Base-by-base conservation (phyloP, 2,113 vertebrate genomes). In the Amblyopsis rosae region DNA sequence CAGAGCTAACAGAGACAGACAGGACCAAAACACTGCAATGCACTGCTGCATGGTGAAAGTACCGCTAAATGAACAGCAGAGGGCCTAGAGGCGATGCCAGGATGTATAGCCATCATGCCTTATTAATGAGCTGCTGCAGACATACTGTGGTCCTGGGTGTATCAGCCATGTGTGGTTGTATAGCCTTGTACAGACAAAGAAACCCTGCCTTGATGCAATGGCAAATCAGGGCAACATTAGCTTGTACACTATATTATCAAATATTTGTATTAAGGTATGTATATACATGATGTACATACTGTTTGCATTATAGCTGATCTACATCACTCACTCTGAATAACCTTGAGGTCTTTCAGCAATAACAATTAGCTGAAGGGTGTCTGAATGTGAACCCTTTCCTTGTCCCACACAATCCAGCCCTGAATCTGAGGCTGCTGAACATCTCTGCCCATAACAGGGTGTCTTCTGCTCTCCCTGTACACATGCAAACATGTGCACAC, bases 51-150 rank as follows among this genome's bases (percentile, higher is more conserved):
- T 15, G 72, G 59, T 59, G 35, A 6, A 77, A 86, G 59, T 86
- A 73, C 87, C 75, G 58, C 65, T 3, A 67, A 32, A 54, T 10
- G 65, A 76, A 83, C 82, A 91, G 85, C 84, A 91, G 87, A 49
- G 83, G 86, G 87, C 86, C 82, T 86, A 49, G 8, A 87, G 87
- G 87, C 82, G 80, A 90, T 80, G 88, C 3, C 82, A 82, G 49
- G 11, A 70, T 35, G 70, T 11, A 77, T 16, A 77, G 55, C 50
- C 26, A 85, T 89, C 19, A 85, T 89, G 66, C 32, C 35, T 87
- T 84, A 82, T 90, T 89, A 75, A 89, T 86, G 67, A 86, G 77
- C 19, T 65, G 49, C 51, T 76, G 26, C 26, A 12, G 67, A 55
- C 74, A 58, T 19, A 64, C 60, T 77, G 62, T 76, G 78, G 65